A percentile compares a stretch with the other conserved stretches of the same genome.
These are phyloP conservation scores for Agraylea sexmaculata DNA, from an alignment of 1,140 invertebrate genomes.

Conservation along the genomic window DNA sequence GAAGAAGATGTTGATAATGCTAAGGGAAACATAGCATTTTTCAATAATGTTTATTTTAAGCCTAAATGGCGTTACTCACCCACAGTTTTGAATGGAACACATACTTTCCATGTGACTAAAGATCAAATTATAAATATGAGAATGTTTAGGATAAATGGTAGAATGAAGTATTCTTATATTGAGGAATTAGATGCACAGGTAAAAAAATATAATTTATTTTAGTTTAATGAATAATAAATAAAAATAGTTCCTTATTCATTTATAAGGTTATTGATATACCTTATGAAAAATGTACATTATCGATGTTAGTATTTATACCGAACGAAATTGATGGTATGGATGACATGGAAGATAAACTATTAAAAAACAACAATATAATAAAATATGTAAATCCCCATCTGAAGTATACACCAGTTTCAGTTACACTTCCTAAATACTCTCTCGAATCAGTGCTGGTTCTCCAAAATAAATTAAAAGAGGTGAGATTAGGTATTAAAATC, in stretches of 20 bases:
- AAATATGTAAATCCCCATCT: neutral
- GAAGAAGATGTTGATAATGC: neutral
- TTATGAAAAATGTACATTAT: constrained; percentile 11
- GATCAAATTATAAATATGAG: constrained; percentile 20
- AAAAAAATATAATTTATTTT: constrained; percentile 6
- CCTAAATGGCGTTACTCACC: constrained; percentile 36
- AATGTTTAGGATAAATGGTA: constrained; percentile 34
- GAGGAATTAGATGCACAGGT: constrained; percentile 32
- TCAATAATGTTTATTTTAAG: constrained; percentile 78
- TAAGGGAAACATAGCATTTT: neutral
- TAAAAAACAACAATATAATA: constrained; percentile 8
- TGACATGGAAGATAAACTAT: constrained; percentile 10
- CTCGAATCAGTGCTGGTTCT: constrained; percentile 13
- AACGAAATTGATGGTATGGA: constrained; percentile 10
- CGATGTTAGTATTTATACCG: constrained; percentile 18
- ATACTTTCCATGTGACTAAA: constrained; percentile 24
- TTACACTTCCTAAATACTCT: constrained; percentile 14
- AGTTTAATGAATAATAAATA: constrained; percentile 2
- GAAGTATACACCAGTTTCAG: constrained; percentile 9
- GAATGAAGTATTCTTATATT: constrained; percentile 30
- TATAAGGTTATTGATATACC: constrained; percentile 20
- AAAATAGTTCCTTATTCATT: constrained; percentile 1
- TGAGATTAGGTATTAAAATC: neutral
- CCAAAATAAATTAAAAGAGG: constrained; percentile 13
- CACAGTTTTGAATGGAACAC: constrained; percentile 32